Evolutionary conservation across 2,113 vertebrate genomes (phyloP).

Genomic region (Scatophagus argus): DNA sequence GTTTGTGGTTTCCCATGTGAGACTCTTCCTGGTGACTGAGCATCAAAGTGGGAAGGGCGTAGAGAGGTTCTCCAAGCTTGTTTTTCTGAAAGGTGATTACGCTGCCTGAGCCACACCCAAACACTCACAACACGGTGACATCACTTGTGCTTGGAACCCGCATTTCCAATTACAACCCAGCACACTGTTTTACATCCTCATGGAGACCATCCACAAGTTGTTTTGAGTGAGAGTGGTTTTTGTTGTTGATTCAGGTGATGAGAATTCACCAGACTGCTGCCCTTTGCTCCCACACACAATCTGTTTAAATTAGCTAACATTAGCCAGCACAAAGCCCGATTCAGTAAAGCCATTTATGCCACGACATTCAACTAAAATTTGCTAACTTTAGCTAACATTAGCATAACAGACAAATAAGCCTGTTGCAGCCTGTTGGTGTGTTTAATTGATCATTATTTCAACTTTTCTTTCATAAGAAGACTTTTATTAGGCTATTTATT

Average conservation of each 20-base stretch:
- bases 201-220: neutral
- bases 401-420: no score
- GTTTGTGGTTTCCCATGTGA: slow-evolving; percentile 73
- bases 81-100: slow-evolving; percentile 63
- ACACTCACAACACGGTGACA: slow-evolving; percentile 32
- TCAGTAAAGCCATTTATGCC: neutral
- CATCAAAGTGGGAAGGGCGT: slow-evolving; percentile 62
- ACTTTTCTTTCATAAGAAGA: no score
- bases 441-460: no score
- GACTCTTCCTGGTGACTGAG: slow-evolving; percentile 70
- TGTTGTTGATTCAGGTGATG: slow-evolving; percentile 17
- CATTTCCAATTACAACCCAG: slow-evolving; percentile 15
- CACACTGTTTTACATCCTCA: neutral
- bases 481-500: no score
- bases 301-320: no score
- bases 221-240: neutral
- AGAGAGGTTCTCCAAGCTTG: slow-evolving; percentile 52
- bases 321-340: neutral
- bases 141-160: slow-evolving; percentile 9
- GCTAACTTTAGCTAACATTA: neutral
- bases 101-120: slow-evolving; percentile 51
- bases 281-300: slow-evolving; percentile 15
- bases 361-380: slow-evolving; percentile 2
- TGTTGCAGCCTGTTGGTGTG: no score
- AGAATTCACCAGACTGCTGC: slow-evolving; percentile 3